Base-by-base conservation (phyloP, 2,113 vertebrate species). In the Cacatua alba region DNA sequence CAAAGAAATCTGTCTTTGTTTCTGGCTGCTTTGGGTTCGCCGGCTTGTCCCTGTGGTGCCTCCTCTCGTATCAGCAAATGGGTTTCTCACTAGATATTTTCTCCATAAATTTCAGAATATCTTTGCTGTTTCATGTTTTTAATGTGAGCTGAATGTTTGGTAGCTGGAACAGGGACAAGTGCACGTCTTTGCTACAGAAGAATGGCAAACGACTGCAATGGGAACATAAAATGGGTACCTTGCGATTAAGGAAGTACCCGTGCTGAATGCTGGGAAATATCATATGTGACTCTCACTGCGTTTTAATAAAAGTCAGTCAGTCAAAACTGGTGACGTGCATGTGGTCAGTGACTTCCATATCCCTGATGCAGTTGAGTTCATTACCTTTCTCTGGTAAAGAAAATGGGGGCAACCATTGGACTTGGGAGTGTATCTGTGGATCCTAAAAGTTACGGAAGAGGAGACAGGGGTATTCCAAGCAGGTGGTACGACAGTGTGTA, bases 251-350 rank as follows among this genome's bases (percentile, higher is more conserved):
- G 68, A 92, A 88, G 43, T 60, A 21, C 11, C 33, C 0, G 0
- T 43, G 60, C 2, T 81, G 48, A 68, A 53, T 55, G 49, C 51
- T 62, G 69, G 82, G 43, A 90, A 93, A 77, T 71, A 37, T 37
- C 35, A 83, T 2, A 51, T 28, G n/a, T 77, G 75, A 53, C 23
- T 93, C 68, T 82, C 53, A 46, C 31, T 37, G 48, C 60, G 15
- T 60, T 94, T 90, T 86, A 93, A 93, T 90, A 81, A 93, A 93
- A 93, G 86, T 71, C 44, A 74, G 51, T 65, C 63, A 62, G 68
- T 75, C 60, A 82, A 33, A 90, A 78, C 35, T 8, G 29, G 68
- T 81, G 85, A 88, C 72, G 55, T 96, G 72, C 39, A 63, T 43
- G 55, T 63, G 88, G 63, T 46, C 39, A 65, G 55, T 75, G 92